Conservation (phyloP, 1,140 invertebrate genomes). For the Chrysomallon squamiferum region DNA sequence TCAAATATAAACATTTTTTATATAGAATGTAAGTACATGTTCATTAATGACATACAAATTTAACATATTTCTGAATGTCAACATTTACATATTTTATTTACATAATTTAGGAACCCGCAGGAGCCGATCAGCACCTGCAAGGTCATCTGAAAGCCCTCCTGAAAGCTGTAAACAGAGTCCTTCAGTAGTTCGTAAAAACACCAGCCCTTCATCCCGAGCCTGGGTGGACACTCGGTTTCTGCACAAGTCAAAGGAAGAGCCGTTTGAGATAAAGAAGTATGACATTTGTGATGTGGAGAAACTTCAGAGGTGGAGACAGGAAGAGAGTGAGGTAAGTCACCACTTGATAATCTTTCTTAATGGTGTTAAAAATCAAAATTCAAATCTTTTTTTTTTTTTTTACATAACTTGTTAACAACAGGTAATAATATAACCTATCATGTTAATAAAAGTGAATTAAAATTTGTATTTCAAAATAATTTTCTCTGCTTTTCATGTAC, state of each 20-base stretch:
- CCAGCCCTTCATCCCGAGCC: slow-evolving; percentile 44
- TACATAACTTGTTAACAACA: not conserved
- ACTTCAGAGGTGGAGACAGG: slow-evolving; percentile 66
- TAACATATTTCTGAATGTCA: too few relatives aligned
- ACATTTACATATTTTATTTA: too few relatives aligned
- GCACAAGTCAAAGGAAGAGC: slow-evolving; percentile 49
- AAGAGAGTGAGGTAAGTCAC: slow-evolving; percentile 47
- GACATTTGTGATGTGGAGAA: slow-evolving; percentile 68
- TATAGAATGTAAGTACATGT: too few relatives aligned
- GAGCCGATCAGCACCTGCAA: slow-evolving; percentile 56
- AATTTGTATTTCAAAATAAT: not conserved
- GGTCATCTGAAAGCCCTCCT: slow-evolving; percentile 49
- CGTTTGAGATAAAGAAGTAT: slow-evolving; percentile 62
- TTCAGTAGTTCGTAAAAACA: slow-evolving; percentile 25
- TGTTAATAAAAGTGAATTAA: not conserved
- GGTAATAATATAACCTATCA: not conserved
- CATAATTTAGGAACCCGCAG: slow-evolving; percentile 49
- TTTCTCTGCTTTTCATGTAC: too few relatives aligned
- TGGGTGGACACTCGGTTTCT: slow-evolving; percentile 53
- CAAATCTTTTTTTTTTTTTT: not conserved
- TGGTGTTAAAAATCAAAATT: not conserved
- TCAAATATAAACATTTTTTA: too few relatives aligned
- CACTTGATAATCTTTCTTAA: not conserved
- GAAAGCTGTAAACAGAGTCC: slow-evolving; percentile 34
- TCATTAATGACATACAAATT: too few relatives aligned